Evolutionary conservation across 2,797 vertebrate genomes (phyloP).

Genomic region (Atherinosoma microstoma): DNA sequence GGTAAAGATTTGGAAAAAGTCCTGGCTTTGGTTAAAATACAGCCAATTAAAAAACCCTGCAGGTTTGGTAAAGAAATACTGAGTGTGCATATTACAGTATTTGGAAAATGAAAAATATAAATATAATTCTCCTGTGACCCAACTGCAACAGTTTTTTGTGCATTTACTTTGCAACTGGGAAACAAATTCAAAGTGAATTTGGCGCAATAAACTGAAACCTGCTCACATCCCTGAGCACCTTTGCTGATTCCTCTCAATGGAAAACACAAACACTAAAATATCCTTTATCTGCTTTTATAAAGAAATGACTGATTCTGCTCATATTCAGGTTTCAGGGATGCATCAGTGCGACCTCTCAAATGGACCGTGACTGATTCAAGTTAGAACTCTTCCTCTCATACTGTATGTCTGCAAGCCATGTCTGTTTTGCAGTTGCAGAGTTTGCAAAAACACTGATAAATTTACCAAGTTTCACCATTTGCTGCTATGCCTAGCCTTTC

Average conservation of each 20-base stretch:
- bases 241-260: not conserved
- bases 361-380: no score
- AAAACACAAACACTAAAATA: not conserved
- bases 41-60: no score
- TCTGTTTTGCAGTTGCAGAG: not conserved
- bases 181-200: not conserved
- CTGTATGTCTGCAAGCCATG: not conserved
- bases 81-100: no score
- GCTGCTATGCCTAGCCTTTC: not conserved
- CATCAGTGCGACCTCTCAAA: no score
- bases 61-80: no score
- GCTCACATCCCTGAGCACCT: not conserved
- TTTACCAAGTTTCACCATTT: not conserved
- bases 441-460: fast-evolving
- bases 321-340: not conserved
- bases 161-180: not conserved
- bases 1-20: no score
- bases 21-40: not conserved
- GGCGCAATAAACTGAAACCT: not conserved
- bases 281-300: not conserved
- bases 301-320: not conserved
- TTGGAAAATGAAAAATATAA: not conserved
- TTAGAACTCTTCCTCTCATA: no score
- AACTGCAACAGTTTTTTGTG: not conserved
- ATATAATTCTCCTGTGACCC: not conserved